Conservation (phyloP, 2,888 invertebrate genomes). For the Meganola albula region DNA sequence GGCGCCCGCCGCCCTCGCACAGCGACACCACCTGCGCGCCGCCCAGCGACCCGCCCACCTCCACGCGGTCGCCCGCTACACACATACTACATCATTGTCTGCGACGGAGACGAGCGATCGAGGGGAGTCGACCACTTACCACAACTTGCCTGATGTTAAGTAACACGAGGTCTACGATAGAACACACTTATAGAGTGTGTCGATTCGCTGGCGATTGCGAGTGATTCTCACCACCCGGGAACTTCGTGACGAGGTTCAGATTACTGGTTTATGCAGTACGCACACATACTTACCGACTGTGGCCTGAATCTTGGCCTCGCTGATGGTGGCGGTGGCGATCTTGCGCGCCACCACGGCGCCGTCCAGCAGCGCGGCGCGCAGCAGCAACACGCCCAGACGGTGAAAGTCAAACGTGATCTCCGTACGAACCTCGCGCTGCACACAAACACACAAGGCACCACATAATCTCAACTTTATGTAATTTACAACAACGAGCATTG, state of each 20-base stretch:
- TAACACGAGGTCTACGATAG: too few species aligned
- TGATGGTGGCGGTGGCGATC: conserved; percentile 95
- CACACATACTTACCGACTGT: conserved; percentile 82
- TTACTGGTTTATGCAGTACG: too few species aligned
- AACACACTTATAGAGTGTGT: too few species aligned
- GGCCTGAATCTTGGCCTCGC: conserved; percentile 92
- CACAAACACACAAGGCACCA: conserved; percentile 5
- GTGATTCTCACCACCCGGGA: too few species aligned
- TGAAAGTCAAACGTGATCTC: conserved; percentile 96
- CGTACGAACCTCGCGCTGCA: conserved; percentile 73
- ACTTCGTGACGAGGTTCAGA: too few species aligned
- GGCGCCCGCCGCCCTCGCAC: conserved; percentile 88
- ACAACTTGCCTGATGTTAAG: too few species aligned
- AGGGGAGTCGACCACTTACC: too few species aligned
- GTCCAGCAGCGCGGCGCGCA: conserved; percentile 87
- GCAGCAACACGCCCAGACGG: conserved; percentile 89
- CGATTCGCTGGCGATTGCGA: too few species aligned
- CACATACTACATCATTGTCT: neutral
- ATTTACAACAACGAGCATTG: too few species aligned
- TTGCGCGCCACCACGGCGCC: conserved; percentile 86
- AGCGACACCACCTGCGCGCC: conserved; percentile 94
- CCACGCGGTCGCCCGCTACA: conserved; percentile 71
- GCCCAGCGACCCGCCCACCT: conserved; percentile 91
- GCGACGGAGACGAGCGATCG: too few species aligned
- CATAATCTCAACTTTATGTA: neutral